These are phyloP conservation scores for Heliconius ismenius DNA, from an alignment of 2,888 invertebrate species.

Conservation along the genomic window DNA sequence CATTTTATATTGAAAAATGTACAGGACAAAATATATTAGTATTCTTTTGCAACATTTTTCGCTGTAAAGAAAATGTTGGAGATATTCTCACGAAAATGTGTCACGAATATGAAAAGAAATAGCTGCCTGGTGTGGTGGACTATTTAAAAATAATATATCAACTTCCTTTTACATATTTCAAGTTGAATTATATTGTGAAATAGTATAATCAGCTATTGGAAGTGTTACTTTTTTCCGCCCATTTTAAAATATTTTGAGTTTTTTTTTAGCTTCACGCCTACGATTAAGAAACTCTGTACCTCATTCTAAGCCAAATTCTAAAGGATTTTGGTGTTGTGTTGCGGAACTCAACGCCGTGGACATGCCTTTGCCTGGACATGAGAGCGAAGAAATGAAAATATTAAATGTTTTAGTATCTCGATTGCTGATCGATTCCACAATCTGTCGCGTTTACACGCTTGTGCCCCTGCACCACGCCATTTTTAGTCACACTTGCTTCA, in stretches of 20 bases:
- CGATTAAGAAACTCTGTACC: background rate
- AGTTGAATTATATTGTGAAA: background rate
- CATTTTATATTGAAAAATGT: background rate
- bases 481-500: too few species aligned
- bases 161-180: background rate
- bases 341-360: too few species aligned
- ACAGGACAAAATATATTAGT: background rate
- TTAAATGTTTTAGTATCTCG: too few species aligned
- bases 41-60: background rate
- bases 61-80: background rate
- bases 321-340: too few species aligned
- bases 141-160: background rate
- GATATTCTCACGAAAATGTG: slow-evolving; percentile 2
- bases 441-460: too few species aligned
- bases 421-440: too few species aligned
- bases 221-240: background rate
- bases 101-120: background rate
- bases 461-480: too few species aligned
- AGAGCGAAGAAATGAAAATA: too few species aligned
- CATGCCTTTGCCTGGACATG: too few species aligned
- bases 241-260: background rate
- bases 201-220: too few species aligned
- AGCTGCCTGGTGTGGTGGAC: background rate
- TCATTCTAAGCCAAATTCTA: too few species aligned
- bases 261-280: background rate